Base-by-base conservation (phyloP, 2,888 invertebrate species). In the Leptinotarsa haldemani region DNA sequence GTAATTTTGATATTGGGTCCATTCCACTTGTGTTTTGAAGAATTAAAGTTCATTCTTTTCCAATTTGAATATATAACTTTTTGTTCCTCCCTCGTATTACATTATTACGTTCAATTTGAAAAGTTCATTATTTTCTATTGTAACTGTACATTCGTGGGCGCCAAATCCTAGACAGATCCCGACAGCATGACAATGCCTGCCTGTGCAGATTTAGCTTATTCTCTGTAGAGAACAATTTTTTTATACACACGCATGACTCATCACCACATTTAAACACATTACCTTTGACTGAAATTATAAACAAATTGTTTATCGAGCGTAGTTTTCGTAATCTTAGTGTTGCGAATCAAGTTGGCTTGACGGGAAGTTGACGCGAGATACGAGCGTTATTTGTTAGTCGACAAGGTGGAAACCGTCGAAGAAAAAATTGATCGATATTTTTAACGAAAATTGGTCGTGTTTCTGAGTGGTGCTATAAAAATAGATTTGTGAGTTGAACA, bases 121-220 rank as follows among this genome's bases (percentile, higher is more conserved):
- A 20, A 22, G 22, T 22, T 22, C 61, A 61, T 25, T 40, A 40
- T 40, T 61, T 61, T 40, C 30, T 16, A 16, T 25, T 61, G 16
- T 16, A n/a, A 40, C 25, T 61, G 30, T 61, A 61, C 61, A 61
- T 12, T n/a, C 30, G 61, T 61, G 40, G 61, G 61, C 61, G 61
- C 65, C 50, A 22, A 65, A 16, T 22, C 65, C 20, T 65, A 65
- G 50, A 65, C 47, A 65, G 22, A 47, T 65, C 65, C 48, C 50
- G 22, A 65, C 20, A 47, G 47, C 48, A 65, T 65, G 25, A 73
- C 66, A 73, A 76, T 65, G 73, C 65, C 53, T 65, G 77, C 74
- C 69, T 73, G 74, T 75, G 77, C 77, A 73, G 71, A 74, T 69
- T 66, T 71, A 69, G 77, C 77, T 77, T 77, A 71, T 77, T 77